Conservation (phyloP, 1,140 invertebrate genomes). For the Batillaria attramentaria region DNA sequence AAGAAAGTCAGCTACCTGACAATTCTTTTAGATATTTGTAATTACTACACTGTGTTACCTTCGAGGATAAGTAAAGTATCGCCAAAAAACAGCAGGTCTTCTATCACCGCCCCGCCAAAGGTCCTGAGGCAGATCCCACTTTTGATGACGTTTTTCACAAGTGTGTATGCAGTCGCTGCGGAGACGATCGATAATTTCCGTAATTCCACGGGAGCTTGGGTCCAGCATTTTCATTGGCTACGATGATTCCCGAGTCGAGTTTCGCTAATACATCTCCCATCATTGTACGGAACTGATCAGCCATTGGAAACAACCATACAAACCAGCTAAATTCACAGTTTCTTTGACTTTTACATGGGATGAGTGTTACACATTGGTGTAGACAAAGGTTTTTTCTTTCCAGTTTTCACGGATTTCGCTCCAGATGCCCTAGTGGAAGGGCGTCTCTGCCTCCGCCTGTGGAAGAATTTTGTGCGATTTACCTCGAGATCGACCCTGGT, state of each 20-base stretch:
- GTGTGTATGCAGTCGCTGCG: conserved; percentile 39
- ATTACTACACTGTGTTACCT: not conserved
- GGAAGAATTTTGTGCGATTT: conserved; percentile 36
- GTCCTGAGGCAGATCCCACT: not conserved
- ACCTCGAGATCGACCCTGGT: conserved; percentile 32
- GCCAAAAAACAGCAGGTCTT: no score
- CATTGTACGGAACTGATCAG: conserved; percentile 42
- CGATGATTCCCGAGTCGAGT: conserved; percentile 36
- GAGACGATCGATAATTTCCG: conserved; percentile 39
- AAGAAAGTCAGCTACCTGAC: not conserved
- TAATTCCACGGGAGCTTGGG: conserved; percentile 15
- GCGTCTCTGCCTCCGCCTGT: conserved; percentile 21
- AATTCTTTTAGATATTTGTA: not conserved
- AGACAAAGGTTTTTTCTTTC: conserved; percentile 16
- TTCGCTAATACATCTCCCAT: conserved; percentile 36
- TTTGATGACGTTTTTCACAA: conserved; percentile 23
- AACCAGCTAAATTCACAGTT: conserved; percentile 35
- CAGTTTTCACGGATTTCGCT: not conserved
- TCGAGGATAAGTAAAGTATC: not conserved
- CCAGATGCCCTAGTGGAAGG: conserved; percentile 25
- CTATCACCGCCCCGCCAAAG: no score
- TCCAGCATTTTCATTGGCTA: conserved; percentile 40
- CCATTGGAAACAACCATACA: conserved; percentile 44
- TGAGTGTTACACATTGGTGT: conserved; percentile 28
- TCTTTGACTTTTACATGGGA: conserved; percentile 21